Evolutionary conservation across 2,113 vertebrate genomes (phyloP), one percentile per base, ranked within the genome.

Genomic region (Ceyx cyanopectus): DNA sequence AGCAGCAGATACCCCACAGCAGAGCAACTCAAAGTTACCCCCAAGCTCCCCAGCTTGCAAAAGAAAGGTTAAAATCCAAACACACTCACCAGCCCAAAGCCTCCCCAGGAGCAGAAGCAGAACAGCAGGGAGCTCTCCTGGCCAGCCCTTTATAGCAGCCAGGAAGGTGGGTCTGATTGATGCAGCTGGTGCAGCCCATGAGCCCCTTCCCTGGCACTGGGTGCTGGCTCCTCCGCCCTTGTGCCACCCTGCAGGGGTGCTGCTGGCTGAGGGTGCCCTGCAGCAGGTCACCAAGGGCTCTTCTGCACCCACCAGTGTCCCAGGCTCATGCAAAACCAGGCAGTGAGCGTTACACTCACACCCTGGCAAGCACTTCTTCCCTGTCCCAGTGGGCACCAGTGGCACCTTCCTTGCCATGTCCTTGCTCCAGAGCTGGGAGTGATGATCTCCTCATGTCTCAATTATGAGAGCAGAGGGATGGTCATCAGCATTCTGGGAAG

Each of bases 321-420:
- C 62, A 48, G 32, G 15, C 45, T 56, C 58, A 82, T 9, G 58
- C 21, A 78, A 45, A 30, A 7, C 13, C 32, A 27, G 26, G 2
- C 37, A 37, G 37, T 37, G 37, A 37, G 27, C 16, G 29, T 30
- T 24, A 29, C 53, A 46, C 34, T 41, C 1, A 1, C 40, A 18
- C 7, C 10, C 5, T 0, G 14, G 22, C 26, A 16, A 29, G 30
- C 0, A 2, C 6, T 24, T 60, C n/a, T 16, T 69, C 20, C 12
- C 43, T 7, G 1, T 22, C 23, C 41, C n/a, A 37, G 22, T 4
- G 7, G 43, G n/a, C 26, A 66, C 1, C 2, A 57, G 14, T 1
- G 2, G 29, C 54, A 43, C 76, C 50, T 57, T 54, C 40, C 40
- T 14, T 3, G 1, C 48, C 10, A 2, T 12, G 43, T 32, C 82